Base-by-base conservation (phyloP, 2,888 invertebrate species). In the Thecophora atra region DNA sequence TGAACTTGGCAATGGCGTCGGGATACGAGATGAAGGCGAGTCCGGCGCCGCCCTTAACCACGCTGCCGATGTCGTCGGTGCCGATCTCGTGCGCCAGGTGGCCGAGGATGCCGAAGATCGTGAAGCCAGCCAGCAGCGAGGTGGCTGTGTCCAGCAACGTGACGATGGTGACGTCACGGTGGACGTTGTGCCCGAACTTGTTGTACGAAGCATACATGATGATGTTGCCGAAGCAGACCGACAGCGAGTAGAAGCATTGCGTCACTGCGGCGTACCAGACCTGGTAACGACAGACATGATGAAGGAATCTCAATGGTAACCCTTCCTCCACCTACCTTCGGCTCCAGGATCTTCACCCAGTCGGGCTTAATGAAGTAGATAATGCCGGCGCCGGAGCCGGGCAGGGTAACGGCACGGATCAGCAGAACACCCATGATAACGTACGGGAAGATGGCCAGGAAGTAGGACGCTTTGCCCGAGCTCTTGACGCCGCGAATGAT, bases 391-490 rank as follows among this genome's bases (percentile, higher is more conserved):
- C 83, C 74, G 1, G 92, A 90, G 0, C 92, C 92, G 0, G 89
- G 88, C 70, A 91, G 80, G 0, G 90, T 90, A 0, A 89, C 86
- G 0, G 91, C 89, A 68, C 89, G 86, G n/a, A 92, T 87, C 28
- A 93, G 85, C 69, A 93, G 85, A 26, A 90, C 89, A 69, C 90
- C 84, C 84, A 93, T 88, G 56, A 93, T 89, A 5, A 91, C 85
- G 80, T 91, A 92, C 0, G 93, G 93, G 79, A 92, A 92, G 5
- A 93, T 84, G 0, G 94, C 93, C 13, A 94, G 89, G 80, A 94
- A 90, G 80, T 94, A 94, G 0, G 93, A 91, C 0, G 89, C 91
- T 82, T 91, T 92, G 60, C 92, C 91, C 0, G 91, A 89, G 76
- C 90, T 90, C 78, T 88, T 89, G 1, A 92, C 90, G 1, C 91